Conservation (phyloP, 2,113 vertebrate species). For the Erpornis zantholeuca region DNA sequence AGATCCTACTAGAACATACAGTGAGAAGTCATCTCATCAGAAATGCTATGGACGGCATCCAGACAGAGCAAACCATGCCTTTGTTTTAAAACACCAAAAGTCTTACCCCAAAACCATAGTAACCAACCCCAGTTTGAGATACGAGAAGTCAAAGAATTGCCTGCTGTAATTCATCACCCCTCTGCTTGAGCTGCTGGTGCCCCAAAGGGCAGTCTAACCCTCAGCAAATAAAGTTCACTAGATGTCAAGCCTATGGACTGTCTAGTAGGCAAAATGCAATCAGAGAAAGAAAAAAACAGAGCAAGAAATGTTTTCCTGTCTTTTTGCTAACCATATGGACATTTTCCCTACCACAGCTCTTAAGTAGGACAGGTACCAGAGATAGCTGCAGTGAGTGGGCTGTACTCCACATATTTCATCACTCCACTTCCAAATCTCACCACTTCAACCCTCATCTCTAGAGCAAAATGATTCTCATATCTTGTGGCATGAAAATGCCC, state of each 20-base stretch:
- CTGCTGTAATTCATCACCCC: not conserved
- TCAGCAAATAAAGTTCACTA: not conserved
- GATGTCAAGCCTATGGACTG: not conserved
- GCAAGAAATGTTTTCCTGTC: slow-evolving; percentile 51
- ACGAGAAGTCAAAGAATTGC: not conserved
- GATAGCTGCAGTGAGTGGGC: slow-evolving; percentile 55
- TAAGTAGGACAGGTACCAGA: slow-evolving; percentile 67
- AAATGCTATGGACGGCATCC: not conserved
- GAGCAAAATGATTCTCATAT: not conserved
- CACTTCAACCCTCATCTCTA: not conserved
- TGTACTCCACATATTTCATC: slow-evolving; percentile 51
- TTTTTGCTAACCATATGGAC: slow-evolving; percentile 55
- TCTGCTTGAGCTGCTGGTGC: not conserved
- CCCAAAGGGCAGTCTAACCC: not conserved
- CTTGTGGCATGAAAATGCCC: not conserved
- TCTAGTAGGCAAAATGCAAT: not conserved
- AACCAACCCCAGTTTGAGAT: not conserved
- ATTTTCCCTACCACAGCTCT: slow-evolving; percentile 34
- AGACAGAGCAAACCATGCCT: not conserved
- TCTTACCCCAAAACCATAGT: not conserved
- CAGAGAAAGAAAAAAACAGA: not conserved
- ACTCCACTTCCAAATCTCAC: slow-evolving; percentile 20
- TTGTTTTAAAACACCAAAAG: not conserved
- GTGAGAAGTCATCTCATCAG: not conserved
- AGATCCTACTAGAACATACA: not conserved